Conservation (phyloP, 2,797 vertebrate species). For the Valencia hispanica region DNA sequence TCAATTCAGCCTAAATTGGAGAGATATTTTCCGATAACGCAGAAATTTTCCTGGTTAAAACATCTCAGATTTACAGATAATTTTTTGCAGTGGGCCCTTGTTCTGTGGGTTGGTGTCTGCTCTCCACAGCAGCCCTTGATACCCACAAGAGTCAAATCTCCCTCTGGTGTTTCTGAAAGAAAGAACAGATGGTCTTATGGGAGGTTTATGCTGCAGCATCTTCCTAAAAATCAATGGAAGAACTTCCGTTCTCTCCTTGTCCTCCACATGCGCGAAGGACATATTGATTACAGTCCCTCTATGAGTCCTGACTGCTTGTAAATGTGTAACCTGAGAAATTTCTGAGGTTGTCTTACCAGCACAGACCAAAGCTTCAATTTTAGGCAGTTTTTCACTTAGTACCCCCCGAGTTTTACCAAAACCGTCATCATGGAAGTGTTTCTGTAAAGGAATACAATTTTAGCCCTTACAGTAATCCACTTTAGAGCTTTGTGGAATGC, state of each 20-base stretch:
- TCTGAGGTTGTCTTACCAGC: slow-evolving; percentile 12
- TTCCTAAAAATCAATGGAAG: slow-evolving; percentile 66
- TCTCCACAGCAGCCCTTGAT: slow-evolving; percentile 67
- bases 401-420: slow-evolving; percentile 37
- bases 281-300: slow-evolving; percentile 49
- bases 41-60: neutral
- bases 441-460: slow-evolving; percentile 24
- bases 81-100: slow-evolving; percentile 64
- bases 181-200: slow-evolving; percentile 60
- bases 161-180: slow-evolving; percentile 59
- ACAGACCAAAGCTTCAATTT: slow-evolving; percentile 32
- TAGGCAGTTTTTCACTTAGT: slow-evolving; percentile 12
- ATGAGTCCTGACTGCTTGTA: slow-evolving; percentile 45
- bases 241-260: slow-evolving; percentile 61
- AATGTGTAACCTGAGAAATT: slow-evolving; percentile 42
- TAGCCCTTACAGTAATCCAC: slow-evolving; percentile 26
- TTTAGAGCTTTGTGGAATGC: slow-evolving; percentile 49
- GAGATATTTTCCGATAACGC: neutral
- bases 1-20: neutral
- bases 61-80: slow-evolving; percentile 6
- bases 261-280: slow-evolving; percentile 53
- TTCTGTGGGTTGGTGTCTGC: slow-evolving; percentile 62
- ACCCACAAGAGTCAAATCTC: slow-evolving; percentile 74
- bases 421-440: slow-evolving; percentile 12
- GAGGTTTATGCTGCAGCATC: slow-evolving; percentile 56